phyloP scores from a whole-genome alignment of 2,797 vertebrate genomes.

The Bovichtus diacanthus region DNA sequence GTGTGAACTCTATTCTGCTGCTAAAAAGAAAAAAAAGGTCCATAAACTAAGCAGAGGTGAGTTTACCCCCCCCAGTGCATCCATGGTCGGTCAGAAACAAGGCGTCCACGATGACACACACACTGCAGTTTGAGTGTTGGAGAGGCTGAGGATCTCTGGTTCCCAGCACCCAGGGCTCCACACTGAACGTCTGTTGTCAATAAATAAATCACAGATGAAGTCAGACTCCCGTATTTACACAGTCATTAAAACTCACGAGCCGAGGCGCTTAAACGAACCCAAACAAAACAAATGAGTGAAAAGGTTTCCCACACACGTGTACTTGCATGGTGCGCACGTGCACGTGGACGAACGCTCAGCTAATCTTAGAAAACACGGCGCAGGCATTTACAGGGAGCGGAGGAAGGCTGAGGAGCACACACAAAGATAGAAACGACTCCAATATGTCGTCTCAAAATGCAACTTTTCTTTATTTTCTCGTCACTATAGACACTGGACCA shows the following conservation, averaged over 20 bases:
- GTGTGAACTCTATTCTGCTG: slow-evolving; percentile 13
- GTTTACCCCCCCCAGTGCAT: not conserved
- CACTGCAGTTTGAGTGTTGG: not conserved
- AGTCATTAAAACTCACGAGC: slow-evolving; percentile 87
- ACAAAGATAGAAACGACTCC: not conserved
- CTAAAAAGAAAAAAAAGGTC: slow-evolving; percentile 24
- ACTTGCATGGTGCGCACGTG: not conserved
- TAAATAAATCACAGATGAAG: slow-evolving; percentile 91
- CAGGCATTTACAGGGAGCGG: not conserved
- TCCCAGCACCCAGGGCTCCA: slow-evolving; percentile 69
- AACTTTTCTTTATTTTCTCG: not conserved
- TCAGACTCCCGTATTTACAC: slow-evolving; percentile 90
- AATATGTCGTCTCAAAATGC: not conserved
- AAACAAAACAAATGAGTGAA: slow-evolving; percentile 82
- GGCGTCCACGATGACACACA: slow-evolving; percentile 15
- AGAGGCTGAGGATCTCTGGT: slow-evolving; percentile 46
- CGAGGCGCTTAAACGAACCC: slow-evolving; percentile 68
- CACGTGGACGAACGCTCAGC: not conserved
- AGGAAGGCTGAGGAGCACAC: not conserved
- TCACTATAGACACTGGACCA: not conserved
- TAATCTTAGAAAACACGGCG: not conserved
- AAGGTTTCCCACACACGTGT: slow-evolving; percentile 59
- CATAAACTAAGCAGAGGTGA: slow-evolving; percentile 12
- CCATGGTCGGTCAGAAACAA: slow-evolving; percentile 25
- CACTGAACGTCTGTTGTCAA: slow-evolving; percentile 82